These are phyloP conservation scores for Drosophila kikkawai DNA, from an alignment of 1,140 invertebrate genomes.

Conservation along the genomic window DNA sequence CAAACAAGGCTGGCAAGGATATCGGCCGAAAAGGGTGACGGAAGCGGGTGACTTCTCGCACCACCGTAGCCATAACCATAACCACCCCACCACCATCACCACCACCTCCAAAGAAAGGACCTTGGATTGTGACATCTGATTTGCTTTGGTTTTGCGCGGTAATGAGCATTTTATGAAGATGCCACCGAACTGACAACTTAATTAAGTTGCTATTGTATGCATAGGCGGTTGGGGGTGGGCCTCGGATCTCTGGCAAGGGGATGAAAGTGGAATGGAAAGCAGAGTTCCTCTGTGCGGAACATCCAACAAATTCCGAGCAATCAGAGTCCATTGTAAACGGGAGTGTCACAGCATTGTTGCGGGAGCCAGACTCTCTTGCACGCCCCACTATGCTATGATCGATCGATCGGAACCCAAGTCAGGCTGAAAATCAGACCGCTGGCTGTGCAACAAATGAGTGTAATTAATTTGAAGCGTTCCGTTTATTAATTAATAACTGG, in stretches of 20 bases:
- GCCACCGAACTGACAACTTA: conserved; percentile 73
- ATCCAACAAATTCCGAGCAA: conserved; percentile 48
- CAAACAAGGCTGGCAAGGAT: conserved; percentile 55
- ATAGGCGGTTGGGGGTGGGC: conserved; percentile 32
- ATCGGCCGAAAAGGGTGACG: conserved; percentile 60
- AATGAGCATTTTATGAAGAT: conserved; percentile 77
- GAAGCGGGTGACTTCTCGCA: conserved; percentile 23
- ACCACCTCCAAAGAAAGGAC: conserved; percentile 40
- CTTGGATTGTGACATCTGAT: conserved; percentile 74
- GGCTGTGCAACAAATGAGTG: conserved; percentile 73
- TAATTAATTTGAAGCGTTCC: conserved; percentile 72
- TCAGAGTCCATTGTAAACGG: conserved; percentile 59
- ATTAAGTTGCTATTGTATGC: conserved; percentile 78
- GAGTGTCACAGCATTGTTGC: conserved; percentile 20
- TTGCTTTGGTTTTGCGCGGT: conserved; percentile 61
- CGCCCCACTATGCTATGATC: conserved; percentile 57
- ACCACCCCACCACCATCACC: conserved; percentile 7
- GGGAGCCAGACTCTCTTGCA: not conserved
- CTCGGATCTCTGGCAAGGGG: not conserved
- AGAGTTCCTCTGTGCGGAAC: conserved; percentile 16
- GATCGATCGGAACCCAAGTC: conserved; percentile 43
- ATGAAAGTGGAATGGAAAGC: not conserved
- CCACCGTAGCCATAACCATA: conserved; percentile 20
- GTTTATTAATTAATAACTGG: conserved; percentile 76
- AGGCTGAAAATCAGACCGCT: conserved; percentile 36